These are phyloP conservation scores for Atopsyche davidsoni DNA, from an alignment of 1,140 invertebrate species.

Conservation along the genomic window DNA sequence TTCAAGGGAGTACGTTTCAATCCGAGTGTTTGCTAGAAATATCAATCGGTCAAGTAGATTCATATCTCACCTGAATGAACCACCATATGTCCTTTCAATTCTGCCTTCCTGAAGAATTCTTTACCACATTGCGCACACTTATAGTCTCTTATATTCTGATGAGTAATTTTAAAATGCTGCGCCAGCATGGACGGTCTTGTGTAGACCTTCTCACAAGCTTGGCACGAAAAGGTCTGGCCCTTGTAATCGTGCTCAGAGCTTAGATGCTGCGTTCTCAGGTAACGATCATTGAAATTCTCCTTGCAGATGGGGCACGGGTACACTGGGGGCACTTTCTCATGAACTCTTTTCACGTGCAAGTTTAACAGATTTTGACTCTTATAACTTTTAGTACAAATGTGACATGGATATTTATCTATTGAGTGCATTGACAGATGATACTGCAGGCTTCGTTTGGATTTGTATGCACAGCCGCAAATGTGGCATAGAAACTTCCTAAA, in stretches of 20 bases:
- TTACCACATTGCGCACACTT: conserved; percentile 3
- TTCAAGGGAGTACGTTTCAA: too few relatives aligned
- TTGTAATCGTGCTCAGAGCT: background rate
- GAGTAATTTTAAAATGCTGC: background rate
- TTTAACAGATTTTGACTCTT: background rate
- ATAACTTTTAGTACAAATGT: conserved; percentile 8
- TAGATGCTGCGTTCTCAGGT: conserved; percentile 4
- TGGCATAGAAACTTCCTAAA: conserved; percentile 3
- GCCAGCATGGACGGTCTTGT: background rate
- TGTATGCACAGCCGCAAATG: background rate
- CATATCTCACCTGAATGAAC: background rate
- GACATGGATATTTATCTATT: background rate
- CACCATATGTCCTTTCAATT: conserved; percentile 2
- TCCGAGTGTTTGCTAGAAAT: too few relatives aligned
- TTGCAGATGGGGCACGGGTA: conserved; percentile 10
- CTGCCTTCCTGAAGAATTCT: background rate
- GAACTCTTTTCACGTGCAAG: conserved; percentile 3
- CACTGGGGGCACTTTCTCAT: background rate
- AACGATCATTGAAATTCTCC: conserved; percentile 2
- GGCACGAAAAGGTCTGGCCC: conserved; percentile 1
- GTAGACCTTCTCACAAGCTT: background rate
- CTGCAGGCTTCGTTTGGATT: background rate
- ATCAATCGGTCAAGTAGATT: too few relatives aligned
- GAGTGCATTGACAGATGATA: background rate
- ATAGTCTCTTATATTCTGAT: conserved; percentile 2